Percentiles rank a stretch among this genome's conserved stretches.
phyloP scores from a whole-genome alignment of 2,888 invertebrate species.

The Ophonus ardosiacus region DNA sequence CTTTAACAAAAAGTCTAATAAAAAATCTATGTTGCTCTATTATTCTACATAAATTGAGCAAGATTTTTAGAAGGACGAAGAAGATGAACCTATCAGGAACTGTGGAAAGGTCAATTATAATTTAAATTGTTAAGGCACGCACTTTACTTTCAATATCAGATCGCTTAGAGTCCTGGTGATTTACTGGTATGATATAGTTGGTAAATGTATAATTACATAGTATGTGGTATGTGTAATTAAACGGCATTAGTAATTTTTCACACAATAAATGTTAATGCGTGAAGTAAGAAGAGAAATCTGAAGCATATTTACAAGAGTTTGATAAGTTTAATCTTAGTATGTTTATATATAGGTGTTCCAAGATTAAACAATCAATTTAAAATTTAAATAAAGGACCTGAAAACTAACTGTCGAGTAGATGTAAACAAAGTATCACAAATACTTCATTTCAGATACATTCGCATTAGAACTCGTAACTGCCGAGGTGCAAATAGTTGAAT shows the following conservation, averaged over 20 bases:
- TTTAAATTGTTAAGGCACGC: constrained; percentile 28
- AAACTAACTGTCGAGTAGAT: no score
- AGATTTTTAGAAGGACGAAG: constrained; percentile 50
- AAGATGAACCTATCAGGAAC: background rate
- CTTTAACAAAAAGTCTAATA: background rate
- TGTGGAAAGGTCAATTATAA: constrained; percentile 50
- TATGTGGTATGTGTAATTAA: background rate
- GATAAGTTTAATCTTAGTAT: no score
- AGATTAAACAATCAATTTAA: no score
- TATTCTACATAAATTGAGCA: constrained; percentile 58
- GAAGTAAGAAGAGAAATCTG: no score
- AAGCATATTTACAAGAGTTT: no score
- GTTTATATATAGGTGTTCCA: no score
- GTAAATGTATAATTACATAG: background rate
- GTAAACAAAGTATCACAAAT: no score
- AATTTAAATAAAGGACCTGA: no score
- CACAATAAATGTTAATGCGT: background rate
- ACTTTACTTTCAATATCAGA: constrained; percentile 47
- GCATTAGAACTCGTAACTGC: no score
- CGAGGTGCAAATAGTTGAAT: no score
- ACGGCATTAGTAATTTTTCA: background rate
- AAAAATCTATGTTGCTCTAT: constrained; percentile 33
- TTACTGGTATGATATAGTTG: background rate
- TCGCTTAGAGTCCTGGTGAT: background rate
- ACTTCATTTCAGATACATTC: no score